A percentile compares a stretch with the other conserved stretches of the same genome.
Conservation (phyloP, 2,888 invertebrate species). For the Syrphus vitripennis region DNA sequence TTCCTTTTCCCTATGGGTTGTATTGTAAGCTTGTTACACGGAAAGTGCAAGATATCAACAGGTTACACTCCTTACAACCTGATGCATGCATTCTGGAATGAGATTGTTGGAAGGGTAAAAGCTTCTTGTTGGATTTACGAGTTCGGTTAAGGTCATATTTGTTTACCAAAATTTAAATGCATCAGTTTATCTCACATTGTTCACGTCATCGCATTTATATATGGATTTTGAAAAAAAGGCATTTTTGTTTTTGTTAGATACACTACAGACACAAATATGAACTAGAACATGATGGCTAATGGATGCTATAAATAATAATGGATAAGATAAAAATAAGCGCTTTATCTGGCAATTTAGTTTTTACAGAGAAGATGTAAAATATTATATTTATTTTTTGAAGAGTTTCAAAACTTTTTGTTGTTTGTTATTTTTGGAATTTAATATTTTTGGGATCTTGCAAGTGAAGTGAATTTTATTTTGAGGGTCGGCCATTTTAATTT, state of each 20-base stretch:
- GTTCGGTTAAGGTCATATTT: slow-evolving; percentile 58
- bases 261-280: background rate
- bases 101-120: background rate
- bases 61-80: slow-evolving; percentile 1
- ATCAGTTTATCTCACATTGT: slow-evolving; percentile 7
- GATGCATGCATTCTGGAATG: background rate
- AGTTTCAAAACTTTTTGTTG: slow-evolving; percentile 5
- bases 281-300: slow-evolving; percentile 29
- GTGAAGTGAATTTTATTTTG: background rate
- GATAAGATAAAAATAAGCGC: slow-evolving; percentile 18
- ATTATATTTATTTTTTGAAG: background rate
- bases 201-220: background rate
- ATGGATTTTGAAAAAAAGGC: background rate
- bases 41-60: slow-evolving; percentile 38
- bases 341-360: slow-evolving; percentile 16
- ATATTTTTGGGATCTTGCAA: background rate
- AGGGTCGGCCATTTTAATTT: background rate
- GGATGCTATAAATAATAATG: slow-evolving; percentile 49
- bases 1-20: background rate
- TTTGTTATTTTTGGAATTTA: slow-evolving; percentile 19
- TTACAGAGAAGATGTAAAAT: slow-evolving; percentile 9
- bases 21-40: background rate
- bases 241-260: background rate
- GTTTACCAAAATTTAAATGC: slow-evolving; percentile 54
- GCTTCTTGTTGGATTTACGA: slow-evolving; percentile 1